phyloP scores from a whole-genome alignment of 2,888 invertebrate genomes.

The Hypolimnas misippus region DNA sequence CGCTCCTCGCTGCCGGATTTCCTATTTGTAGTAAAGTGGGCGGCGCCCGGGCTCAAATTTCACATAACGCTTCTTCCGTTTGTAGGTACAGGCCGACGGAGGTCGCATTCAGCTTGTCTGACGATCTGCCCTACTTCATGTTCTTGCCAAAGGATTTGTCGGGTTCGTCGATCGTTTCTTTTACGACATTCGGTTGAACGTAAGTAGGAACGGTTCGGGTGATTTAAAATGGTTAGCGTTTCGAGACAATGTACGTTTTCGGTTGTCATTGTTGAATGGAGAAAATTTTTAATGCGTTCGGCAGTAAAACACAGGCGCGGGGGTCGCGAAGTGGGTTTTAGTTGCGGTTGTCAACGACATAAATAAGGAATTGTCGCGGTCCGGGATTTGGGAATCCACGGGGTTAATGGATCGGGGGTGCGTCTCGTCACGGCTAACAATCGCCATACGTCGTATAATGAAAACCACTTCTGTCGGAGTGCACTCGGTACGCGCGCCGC shows the following conservation, averaged over 20 bases:
- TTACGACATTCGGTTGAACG: constrained; percentile 72
- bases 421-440: constrained; percentile 69
- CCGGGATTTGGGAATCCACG: constrained; percentile 74
- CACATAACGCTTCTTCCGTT: constrained; percentile 77
- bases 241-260: constrained; percentile 9
- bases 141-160: constrained; percentile 82
- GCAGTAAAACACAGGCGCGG: constrained; percentile 71
- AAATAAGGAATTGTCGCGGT: constrained; percentile 78
- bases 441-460: constrained; percentile 78
- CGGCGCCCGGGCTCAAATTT: constrained; percentile 79
- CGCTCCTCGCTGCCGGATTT: constrained; percentile 83
- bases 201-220: constrained; percentile 76
- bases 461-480: constrained; percentile 73
- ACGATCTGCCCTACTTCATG: constrained; percentile 81
- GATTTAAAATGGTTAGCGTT: constrained; percentile 50
- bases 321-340: constrained; percentile 60
- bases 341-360: constrained; percentile 76
- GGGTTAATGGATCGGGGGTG: constrained; percentile 71
- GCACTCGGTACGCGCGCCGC: constrained; percentile 70
- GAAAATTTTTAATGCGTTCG: constrained; percentile 37
- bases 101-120: constrained; percentile 78
- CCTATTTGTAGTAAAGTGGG: constrained; percentile 83
- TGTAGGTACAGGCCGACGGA: constrained; percentile 69
- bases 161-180: constrained; percentile 79
- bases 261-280: not conserved